phyloP scores from a whole-genome alignment of 2,888 invertebrate species.

The Exocentrus adspersus region DNA sequence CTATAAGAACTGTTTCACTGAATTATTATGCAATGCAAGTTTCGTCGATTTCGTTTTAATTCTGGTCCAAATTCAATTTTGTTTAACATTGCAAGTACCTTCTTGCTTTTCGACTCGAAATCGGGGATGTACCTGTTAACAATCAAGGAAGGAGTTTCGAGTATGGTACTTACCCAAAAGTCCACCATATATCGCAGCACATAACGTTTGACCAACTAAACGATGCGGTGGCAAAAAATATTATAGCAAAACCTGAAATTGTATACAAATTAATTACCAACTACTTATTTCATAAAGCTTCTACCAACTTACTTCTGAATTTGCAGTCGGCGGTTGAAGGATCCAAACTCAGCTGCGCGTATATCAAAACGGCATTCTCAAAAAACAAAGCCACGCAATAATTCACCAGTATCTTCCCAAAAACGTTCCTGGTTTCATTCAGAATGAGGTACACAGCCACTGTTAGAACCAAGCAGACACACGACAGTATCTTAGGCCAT shows the following conservation, averaged over 20 bases:
- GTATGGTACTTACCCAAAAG: slow-evolving; percentile 50
- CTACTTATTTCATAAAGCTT: too few relatives aligned
- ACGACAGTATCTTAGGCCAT: slow-evolving; percentile 48
- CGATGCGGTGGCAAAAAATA: slow-evolving; percentile 45
- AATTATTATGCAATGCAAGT: too few relatives aligned
- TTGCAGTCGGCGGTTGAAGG: slow-evolving; percentile 26
- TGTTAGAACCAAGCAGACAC: slow-evolving; percentile 46
- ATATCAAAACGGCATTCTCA: slow-evolving; percentile 38
- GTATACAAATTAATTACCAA: slow-evolving; percentile 1
- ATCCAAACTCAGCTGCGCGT: slow-evolving; percentile 25
- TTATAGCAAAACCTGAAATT: slow-evolving; percentile 47
- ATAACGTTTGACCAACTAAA: slow-evolving; percentile 55
- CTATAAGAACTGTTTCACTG: too few relatives aligned
- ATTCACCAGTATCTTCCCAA: slow-evolving; percentile 52
- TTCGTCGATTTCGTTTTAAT: too few relatives aligned
- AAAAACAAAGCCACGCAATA: slow-evolving; percentile 48
- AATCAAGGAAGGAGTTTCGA: too few relatives aligned
- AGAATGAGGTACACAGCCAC: slow-evolving; percentile 46
- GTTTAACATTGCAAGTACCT: too few relatives aligned
- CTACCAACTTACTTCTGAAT: slow-evolving; percentile 33
- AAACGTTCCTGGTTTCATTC: slow-evolving; percentile 49
- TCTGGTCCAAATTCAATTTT: too few relatives aligned
- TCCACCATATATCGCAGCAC: slow-evolving; percentile 54
- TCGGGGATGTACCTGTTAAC: too few relatives aligned
- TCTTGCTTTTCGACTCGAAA: too few relatives aligned